A percentile compares a stretch with the other conserved stretches of the same genome.
Conservation (phyloP, 2,113 vertebrate species). For the Aldabrachelys gigantea region DNA sequence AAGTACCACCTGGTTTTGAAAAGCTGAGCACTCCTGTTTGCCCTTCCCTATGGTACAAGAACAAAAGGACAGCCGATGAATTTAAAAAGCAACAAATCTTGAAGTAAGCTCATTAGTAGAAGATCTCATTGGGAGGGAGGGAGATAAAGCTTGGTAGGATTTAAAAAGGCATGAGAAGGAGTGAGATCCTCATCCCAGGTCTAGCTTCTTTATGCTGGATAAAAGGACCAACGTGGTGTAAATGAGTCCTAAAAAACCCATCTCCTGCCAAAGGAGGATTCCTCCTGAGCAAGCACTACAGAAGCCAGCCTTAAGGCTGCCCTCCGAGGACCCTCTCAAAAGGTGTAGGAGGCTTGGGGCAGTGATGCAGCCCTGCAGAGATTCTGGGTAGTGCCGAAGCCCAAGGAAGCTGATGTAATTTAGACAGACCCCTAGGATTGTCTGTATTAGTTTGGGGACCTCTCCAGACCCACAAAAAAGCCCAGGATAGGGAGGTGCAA, state of each 20-base stretch:
- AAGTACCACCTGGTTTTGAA: background rate
- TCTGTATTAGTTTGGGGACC: background rate
- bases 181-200: background rate
- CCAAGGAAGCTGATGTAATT: fast-evolving
- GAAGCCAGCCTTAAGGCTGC: background rate
- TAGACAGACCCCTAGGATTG: fast-evolving
- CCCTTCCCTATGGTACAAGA: background rate
- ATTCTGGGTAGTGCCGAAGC: background rate
- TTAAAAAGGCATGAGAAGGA: background rate
- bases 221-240: background rate
- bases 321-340: background rate
- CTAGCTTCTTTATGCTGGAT: background rate
- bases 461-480: background rate
- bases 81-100: background rate
- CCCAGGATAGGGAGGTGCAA: background rate
- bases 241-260: background rate
- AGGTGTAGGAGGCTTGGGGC: background rate
- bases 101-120: background rate
- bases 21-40: background rate
- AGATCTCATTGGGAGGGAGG: background rate
- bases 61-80: background rate
- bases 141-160: background rate
- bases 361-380: background rate
- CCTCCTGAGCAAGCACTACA: background rate
- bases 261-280: background rate